Conservation (phyloP, 2,113 vertebrate genomes). For the Mastomys natalensis region DNA sequence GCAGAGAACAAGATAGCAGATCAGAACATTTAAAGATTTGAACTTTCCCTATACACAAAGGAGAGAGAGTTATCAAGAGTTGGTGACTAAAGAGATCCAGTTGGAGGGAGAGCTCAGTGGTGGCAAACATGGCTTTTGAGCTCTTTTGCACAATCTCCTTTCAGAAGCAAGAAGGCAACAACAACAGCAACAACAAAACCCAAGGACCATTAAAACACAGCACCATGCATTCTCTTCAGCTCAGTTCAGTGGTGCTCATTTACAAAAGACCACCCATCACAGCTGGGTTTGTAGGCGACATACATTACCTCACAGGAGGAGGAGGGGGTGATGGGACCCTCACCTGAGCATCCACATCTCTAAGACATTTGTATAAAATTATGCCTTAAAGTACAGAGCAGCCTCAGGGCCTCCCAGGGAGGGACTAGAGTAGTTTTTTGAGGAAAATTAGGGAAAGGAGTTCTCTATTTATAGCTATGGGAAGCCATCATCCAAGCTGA, state of each 20-base stretch:
- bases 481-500: not conserved
- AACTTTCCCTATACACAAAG: constrained; percentile 7
- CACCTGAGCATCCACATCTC: not conserved
- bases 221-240: not conserved
- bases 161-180: too few species aligned
- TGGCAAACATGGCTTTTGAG: not conserved
- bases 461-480: not conserved
- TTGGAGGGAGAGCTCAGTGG: too few species aligned
- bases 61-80: not conserved
- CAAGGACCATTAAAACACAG: not conserved
- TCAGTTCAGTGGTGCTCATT: not conserved
- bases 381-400: not conserved
- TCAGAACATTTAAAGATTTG: not conserved
- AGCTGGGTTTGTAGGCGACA: not conserved
- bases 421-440: not conserved
- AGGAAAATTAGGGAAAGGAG: not conserved
- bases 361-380: not conserved
- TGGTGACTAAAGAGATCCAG: not conserved
- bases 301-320: not conserved
- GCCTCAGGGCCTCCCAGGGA: not conserved
- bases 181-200: not conserved
- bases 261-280: not conserved
- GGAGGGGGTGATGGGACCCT: not conserved
- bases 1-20: not conserved
- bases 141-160: not conserved